phyloP scores from a whole-genome alignment of 2,113 vertebrate genomes.

The Saccopteryx leptura region DNA sequence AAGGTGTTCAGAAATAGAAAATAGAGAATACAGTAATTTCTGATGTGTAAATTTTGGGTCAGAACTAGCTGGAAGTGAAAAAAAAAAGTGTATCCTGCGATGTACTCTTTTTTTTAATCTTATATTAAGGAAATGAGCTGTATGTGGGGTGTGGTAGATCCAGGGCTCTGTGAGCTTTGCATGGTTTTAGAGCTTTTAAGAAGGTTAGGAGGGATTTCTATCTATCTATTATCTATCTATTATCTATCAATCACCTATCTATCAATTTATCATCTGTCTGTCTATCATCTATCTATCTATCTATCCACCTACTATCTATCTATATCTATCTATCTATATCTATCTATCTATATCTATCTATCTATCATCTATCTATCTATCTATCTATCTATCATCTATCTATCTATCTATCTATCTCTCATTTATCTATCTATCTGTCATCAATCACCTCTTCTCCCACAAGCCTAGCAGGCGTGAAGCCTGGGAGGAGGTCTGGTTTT shows the following conservation, averaged over 20 bases:
- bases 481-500: background rate
- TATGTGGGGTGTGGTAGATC: background rate
- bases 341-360: too few relatives aligned
- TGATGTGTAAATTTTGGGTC: background rate
- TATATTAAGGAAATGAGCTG: background rate
- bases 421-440: too few relatives aligned
- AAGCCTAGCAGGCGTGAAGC: background rate
- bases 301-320: background rate
- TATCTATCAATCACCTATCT: background rate
- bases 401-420: too few relatives aligned
- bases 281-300: background rate
- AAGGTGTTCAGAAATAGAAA: background rate
- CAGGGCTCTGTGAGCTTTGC: background rate
- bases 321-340: too few relatives aligned
- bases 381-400: background rate
- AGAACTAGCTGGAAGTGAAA: background rate
- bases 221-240: too few relatives aligned
- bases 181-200: background rate
- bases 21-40: background rate
- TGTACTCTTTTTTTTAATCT: background rate
- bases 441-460: background rate
- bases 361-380: background rate
- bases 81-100: background rate
- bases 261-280: background rate
- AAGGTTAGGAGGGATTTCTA: background rate